Percentiles rank a stretch among this genome's conserved stretches.
Conservation (phyloP, 2,113 vertebrate genomes). For the Entomyzon cyanotis region DNA sequence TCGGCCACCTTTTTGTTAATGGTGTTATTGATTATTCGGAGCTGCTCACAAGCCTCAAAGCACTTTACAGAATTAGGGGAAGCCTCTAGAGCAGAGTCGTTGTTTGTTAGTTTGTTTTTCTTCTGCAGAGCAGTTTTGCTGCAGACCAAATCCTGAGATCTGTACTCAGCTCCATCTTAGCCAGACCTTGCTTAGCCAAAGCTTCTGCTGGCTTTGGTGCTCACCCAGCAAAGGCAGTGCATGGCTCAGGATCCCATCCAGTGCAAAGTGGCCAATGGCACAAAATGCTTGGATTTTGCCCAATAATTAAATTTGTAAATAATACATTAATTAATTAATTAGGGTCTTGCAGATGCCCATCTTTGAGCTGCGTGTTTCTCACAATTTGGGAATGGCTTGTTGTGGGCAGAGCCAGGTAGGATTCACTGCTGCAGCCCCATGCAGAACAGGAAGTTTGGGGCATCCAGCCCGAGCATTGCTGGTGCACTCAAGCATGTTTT, state of each 20-base stretch:
- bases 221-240: neutral
- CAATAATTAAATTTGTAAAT: neutral
- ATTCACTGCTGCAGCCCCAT: neutral
- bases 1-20: slow-evolving; percentile 45
- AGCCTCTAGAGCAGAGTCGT: slow-evolving; percentile 21
- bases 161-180: neutral
- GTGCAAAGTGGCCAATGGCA: neutral
- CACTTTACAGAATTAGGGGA: slow-evolving; percentile 48
- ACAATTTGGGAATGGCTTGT: fast-evolving
- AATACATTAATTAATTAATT: neutral
- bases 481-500: neutral
- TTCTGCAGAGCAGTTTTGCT: neutral
- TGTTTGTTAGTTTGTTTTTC: slow-evolving; percentile 18
- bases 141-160: neutral
- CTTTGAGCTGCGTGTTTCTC: neutral
- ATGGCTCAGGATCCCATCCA: fast-evolving
- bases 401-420: neutral
- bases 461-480: neutral
- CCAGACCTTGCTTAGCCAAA: neutral
- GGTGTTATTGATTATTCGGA: slow-evolving; percentile 17
- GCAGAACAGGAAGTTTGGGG: neutral
- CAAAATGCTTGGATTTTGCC: neutral
- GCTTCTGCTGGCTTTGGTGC: neutral
- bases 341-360: neutral
- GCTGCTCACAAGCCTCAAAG: neutral